Evolutionary conservation across 2,888 invertebrate genomes (phyloP).

Genomic region (Acrobasis repandana): DNA sequence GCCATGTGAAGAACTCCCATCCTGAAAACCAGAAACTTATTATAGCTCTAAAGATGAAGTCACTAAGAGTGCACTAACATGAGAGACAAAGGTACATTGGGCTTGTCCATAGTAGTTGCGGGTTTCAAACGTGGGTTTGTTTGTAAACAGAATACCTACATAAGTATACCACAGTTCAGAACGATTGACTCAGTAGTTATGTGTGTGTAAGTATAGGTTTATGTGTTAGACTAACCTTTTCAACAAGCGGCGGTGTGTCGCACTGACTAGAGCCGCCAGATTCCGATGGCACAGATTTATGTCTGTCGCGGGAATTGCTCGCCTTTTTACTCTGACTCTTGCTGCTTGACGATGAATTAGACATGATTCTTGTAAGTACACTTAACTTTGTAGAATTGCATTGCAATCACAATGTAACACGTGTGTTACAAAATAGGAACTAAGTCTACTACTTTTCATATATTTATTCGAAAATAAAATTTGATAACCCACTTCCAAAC

Average conservation of each 20-base stretch:
- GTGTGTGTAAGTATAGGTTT: not conserved
- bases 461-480: no score
- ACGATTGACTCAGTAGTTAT: not conserved
- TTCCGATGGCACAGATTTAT: constrained; percentile 68
- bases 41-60: no score
- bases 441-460: no score
- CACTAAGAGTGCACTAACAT: no score
- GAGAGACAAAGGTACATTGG: no score
- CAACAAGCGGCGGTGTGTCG: constrained; percentile 72
- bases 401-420: no score
- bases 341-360: constrained; percentile 57
- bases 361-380: constrained; percentile 47
- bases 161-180: constrained; percentile 3
- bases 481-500: no score
- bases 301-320: constrained; percentile 67
- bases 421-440: no score
- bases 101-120: no score
- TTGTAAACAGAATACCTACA: no score
- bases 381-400: not conserved
- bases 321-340: constrained; percentile 69
- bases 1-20: constrained; percentile 67
- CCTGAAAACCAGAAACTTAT: constrained; percentile 42
- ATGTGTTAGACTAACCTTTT: constrained; percentile 57
- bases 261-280: constrained; percentile 78
- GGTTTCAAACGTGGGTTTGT: no score